Percentiles rank a stretch among this genome's conserved stretches.
phyloP scores from a whole-genome alignment of 2,113 vertebrate genomes.

The Eleginops maclovinus region DNA sequence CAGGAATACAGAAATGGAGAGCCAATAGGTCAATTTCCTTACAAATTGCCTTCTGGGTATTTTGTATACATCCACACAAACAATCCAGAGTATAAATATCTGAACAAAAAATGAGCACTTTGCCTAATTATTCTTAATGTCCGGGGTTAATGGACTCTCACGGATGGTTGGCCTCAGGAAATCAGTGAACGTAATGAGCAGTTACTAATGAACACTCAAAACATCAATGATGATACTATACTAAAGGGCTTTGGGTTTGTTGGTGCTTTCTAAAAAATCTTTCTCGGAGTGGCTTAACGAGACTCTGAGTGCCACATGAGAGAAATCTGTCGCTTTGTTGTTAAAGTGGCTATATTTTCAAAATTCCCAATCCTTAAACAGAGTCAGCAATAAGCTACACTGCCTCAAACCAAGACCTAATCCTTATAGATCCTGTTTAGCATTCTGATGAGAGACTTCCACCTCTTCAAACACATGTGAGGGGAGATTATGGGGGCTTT shows the following conservation, averaged over 20 bases:
- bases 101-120: conserved; percentile 58
- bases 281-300: not conserved
- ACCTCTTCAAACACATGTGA: conserved; percentile 77
- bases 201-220: conserved; percentile 81
- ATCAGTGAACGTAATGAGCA: conserved; percentile 83
- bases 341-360: conserved; percentile 36
- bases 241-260: conserved; percentile 53
- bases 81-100: conserved; percentile 38
- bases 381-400: conserved; percentile 76
- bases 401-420: conserved; percentile 76
- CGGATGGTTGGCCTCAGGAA: conserved; percentile 64
- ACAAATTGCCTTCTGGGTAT: conserved; percentile 25
- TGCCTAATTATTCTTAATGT: conserved; percentile 74
- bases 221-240: conserved; percentile 73
- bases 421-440: conserved; percentile 82
- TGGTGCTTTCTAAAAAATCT: not conserved
- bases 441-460: conserved; percentile 75
- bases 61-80: conserved; percentile 44
- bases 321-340: conserved; percentile 29
- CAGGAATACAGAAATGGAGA: conserved; percentile 35
- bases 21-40: conserved; percentile 30
- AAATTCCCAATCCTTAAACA: conserved; percentile 55
- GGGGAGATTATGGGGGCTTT: conserved; percentile 70
- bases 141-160: conserved; percentile 73
- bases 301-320: conserved; percentile 4